phyloP scores from a whole-genome alignment of 1,140 invertebrate species.

The Metopolophium dirhodum region DNA sequence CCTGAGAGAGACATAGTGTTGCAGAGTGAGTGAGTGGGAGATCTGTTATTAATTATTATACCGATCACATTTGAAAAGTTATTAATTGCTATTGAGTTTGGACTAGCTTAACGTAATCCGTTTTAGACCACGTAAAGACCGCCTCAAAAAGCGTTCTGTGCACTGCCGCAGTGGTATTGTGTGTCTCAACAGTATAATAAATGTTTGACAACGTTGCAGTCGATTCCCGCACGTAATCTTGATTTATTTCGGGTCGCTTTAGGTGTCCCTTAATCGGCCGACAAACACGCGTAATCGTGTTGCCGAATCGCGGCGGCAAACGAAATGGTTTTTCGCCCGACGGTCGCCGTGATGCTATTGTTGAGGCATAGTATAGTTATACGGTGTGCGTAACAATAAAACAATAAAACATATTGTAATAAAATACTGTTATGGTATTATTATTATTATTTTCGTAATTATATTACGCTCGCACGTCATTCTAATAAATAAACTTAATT shows the following conservation, averaged over 20 bases:
- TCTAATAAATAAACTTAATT: no score
- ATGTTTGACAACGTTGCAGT: constrained; percentile 33
- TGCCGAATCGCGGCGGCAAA: not conserved
- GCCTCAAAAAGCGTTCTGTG: not conserved
- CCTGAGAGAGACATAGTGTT: no score
- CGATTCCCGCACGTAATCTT: constrained; percentile 21
- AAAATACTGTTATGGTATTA: no score
- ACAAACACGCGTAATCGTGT: constrained; percentile 14
- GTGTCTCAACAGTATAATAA: constrained; percentile 29
- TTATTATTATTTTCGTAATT: no score
- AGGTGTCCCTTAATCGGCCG: constrained; percentile 8
- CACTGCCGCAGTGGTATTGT: not conserved
- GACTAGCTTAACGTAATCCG: constrained; percentile 12
- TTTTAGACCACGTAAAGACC: not conserved
- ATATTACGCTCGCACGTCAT: no score
- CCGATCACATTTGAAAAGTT: constrained; percentile 30
- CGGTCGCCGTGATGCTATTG: not conserved
- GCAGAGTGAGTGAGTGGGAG: not conserved
- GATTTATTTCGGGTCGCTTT: constrained; percentile 37
- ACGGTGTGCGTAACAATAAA: not conserved
- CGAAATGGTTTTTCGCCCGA: not conserved
- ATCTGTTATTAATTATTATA: constrained; percentile 17
- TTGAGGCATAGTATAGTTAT: not conserved
- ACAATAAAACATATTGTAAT: no score
- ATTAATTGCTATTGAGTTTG: constrained; percentile 42